A percentile compares a stretch with the other conserved stretches of the same genome.
These are phyloP conservation scores for Camelus dromedarius DNA, from an alignment of 2,113 vertebrate genomes.

Conservation along the genomic window DNA sequence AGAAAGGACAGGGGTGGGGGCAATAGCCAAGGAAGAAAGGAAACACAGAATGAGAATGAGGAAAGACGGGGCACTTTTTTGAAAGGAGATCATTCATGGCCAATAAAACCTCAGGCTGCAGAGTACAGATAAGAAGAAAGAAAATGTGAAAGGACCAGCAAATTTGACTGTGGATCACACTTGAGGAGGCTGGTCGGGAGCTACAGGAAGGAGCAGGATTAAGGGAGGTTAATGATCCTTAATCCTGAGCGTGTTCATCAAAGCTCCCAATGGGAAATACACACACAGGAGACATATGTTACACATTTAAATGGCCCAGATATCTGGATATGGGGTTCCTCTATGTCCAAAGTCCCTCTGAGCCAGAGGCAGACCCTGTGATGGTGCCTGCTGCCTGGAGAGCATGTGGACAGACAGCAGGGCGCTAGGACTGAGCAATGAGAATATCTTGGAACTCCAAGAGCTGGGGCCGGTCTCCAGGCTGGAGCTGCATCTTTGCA, in stretches of 20 bases:
- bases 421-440: not conserved
- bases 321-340: not conserved
- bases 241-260: not conserved
- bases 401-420: no score
- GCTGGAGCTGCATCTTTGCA: not conserved
- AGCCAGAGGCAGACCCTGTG: not conserved
- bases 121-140: not conserved
- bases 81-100: not conserved
- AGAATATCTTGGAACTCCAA: not conserved
- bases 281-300: rapidly evolving
- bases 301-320: not conserved
- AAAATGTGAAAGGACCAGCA: rapidly evolving
- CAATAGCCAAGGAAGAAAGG: not conserved
- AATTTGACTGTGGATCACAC: rapidly evolving
- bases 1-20: no score
- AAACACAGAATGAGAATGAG: not conserved
- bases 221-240: not conserved
- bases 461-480: not conserved
- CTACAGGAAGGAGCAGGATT: not conserved
- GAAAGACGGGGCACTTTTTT: not conserved
- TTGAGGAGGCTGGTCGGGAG: rapidly evolving
- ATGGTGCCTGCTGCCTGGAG: not conserved
- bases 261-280: rapidly evolving
- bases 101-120: not conserved
- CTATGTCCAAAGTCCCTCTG: not conserved